Evolutionary conservation across 2,113 vertebrate species (phyloP), one percentile per base, ranked within the genome.

Genomic region (Cottus gobio): DNA sequence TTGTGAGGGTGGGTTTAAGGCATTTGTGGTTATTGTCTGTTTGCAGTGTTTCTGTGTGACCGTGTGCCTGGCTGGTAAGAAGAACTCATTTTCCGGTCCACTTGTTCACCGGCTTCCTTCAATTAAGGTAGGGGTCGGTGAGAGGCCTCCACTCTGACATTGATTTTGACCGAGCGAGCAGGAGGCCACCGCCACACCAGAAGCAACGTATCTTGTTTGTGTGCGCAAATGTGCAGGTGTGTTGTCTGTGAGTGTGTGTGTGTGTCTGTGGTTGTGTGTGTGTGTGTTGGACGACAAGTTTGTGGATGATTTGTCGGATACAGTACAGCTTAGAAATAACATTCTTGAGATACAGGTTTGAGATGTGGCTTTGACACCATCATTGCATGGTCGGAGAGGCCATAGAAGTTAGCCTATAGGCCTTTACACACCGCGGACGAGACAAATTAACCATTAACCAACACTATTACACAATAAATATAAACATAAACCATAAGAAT

Each of bases 31-130:
- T 75, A 71, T 37, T 65, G 57, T 67, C 42, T 72, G 62, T 87
- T 74, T 87, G 72, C 71, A 74, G 78, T 80, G 87, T 77, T 48
- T 80, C 46, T 31, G 48, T 54, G 79, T 26, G 75, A 75, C 58
- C 31, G 67, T 52, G 78, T 30, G 75, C 77, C 48, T 36, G 69
- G 63, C 81, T 80, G 79, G 80, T 83, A 83, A 83, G 77, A 84
- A 79, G 80, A 90, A 90, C 77, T 86, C 72, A 93, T 92, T 93
- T 93, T 93, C 86, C 28, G 87, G 71, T 91, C 84, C 82, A 73
- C 84, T 91, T 86, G 87, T 79, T 91, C 79, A 80, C 82, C 24
- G 58, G 75, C 71, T 86, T 85, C 82, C 86, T 92, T 91, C 90
- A 93, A 90, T 93, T 93, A 92, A 88, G 72, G 56, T 28, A 52